Evolutionary conservation across 2,888 invertebrate species (phyloP).

Genomic region (Drosophila algonquin): DNA sequence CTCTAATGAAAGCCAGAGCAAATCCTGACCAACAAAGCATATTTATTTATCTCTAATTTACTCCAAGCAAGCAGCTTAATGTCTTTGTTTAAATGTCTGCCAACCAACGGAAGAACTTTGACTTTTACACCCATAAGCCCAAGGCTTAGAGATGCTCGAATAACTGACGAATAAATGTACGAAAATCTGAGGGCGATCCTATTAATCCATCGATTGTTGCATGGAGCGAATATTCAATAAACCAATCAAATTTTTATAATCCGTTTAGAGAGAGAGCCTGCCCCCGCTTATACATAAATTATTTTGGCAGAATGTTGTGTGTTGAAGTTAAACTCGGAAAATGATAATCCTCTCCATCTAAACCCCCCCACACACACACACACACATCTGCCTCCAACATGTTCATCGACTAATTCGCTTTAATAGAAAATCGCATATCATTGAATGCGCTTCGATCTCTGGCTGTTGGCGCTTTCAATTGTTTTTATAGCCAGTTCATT

Average conservation of each 20-base stretch:
- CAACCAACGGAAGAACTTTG: background rate
- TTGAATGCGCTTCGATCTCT: conserved; percentile 3
- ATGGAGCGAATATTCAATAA: background rate
- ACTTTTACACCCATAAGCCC: background rate
- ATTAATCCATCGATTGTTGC: background rate
- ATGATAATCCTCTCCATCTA: background rate
- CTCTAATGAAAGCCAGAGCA: too few species aligned
- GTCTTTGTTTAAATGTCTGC: too few species aligned
- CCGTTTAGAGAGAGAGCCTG: background rate
- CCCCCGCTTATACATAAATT: background rate
- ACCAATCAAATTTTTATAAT: background rate
- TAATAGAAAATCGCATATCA: background rate
- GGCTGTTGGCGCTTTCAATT: conserved; percentile 26
- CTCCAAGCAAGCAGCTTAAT: too few species aligned
- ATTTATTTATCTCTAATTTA: too few species aligned
- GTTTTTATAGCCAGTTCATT: conserved; percentile 42
- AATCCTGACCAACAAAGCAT: too few species aligned
- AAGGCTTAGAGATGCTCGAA: background rate
- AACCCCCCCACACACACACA: background rate
- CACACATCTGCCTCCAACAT: background rate
- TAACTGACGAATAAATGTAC: background rate
- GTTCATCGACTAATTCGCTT: background rate
- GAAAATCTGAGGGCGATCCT: background rate
- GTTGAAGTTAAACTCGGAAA: background rate
- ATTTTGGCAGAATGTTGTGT: background rate